Conservation (phyloP, 2,113 vertebrate species). For the Hypomesus transpacificus region DNA sequence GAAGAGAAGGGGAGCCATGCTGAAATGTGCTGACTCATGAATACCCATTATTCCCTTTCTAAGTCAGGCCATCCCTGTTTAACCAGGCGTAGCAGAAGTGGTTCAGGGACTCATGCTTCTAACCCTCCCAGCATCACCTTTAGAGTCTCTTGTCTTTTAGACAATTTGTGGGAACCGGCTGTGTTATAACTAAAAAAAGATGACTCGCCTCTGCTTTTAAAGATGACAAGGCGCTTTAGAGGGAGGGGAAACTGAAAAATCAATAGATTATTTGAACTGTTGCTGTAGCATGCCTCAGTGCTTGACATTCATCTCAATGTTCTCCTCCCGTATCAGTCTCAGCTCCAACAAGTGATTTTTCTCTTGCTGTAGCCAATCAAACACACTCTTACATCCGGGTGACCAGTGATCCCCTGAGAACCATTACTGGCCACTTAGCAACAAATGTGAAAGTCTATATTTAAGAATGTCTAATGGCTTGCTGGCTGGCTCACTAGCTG, state of each 20-base stretch:
- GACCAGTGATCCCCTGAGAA: neutral
- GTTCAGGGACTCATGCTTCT: too few species aligned
- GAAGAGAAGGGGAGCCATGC: constrained; percentile 1
- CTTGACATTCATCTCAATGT: neutral
- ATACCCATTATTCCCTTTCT: neutral
- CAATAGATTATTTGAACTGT: neutral
- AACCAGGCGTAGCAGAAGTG: too few species aligned
- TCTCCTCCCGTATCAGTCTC: neutral
- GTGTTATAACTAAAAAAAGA: too few species aligned
- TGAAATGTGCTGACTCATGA: constrained; percentile 9
- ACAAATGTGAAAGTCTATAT: constrained; percentile 1
- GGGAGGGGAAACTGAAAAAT: neutral
- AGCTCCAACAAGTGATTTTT: neutral
- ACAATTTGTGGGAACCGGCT: too few species aligned
- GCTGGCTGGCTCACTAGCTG: too few species aligned
- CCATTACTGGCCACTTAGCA: constrained; percentile 40
- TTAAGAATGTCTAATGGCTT: too few species aligned
- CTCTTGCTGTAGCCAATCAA: neutral
- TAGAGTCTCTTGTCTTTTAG: too few species aligned
- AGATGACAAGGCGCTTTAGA: too few species aligned
- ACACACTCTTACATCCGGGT: neutral
- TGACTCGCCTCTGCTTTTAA: too few species aligned
- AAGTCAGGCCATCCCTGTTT: too few species aligned
- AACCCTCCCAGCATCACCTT: too few species aligned
- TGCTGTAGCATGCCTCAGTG: neutral